These are phyloP conservation scores for Polypedilum vanderplanki DNA, from an alignment of 1,140 invertebrate genomes.

Conservation along the genomic window DNA sequence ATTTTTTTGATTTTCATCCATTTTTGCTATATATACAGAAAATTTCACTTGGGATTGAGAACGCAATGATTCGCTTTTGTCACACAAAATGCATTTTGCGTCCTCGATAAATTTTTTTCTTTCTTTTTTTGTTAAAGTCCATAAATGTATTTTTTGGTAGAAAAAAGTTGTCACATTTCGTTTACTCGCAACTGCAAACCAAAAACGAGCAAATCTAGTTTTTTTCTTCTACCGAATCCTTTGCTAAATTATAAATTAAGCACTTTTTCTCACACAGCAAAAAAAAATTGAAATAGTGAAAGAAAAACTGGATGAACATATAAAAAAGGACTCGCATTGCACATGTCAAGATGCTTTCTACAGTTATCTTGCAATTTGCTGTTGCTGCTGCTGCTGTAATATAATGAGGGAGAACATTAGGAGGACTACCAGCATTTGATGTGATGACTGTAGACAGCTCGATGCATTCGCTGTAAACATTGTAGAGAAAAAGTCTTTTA, in stretches of 20 bases:
- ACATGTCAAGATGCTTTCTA: not conserved
- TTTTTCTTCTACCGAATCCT: not conserved
- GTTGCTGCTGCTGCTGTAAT: not conserved
- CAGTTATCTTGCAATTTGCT: not conserved
- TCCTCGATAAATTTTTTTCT: no score
- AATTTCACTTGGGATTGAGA: not conserved
- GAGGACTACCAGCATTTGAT: not conserved
- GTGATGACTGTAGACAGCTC: not conserved
- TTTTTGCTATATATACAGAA: not conserved
- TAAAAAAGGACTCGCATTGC: not conserved
- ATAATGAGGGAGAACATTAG: not conserved
- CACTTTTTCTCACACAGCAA: constrained; percentile 4
- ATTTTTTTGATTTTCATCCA: not conserved
- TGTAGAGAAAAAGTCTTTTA: not conserved
- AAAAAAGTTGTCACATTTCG: no score
- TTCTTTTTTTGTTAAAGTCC: no score
- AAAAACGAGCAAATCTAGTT: not conserved
- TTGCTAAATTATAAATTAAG: constrained; percentile 23
- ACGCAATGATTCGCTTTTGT: no score
- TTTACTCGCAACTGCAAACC: not conserved
- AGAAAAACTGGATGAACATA: no score
- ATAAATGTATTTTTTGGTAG: no score
- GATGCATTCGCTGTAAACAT: not conserved
- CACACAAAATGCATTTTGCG: no score
- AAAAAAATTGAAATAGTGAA: not conserved